phyloP scores from a whole-genome alignment of 2,797 vertebrate genomes.

The Coregonus sp. region DNA sequence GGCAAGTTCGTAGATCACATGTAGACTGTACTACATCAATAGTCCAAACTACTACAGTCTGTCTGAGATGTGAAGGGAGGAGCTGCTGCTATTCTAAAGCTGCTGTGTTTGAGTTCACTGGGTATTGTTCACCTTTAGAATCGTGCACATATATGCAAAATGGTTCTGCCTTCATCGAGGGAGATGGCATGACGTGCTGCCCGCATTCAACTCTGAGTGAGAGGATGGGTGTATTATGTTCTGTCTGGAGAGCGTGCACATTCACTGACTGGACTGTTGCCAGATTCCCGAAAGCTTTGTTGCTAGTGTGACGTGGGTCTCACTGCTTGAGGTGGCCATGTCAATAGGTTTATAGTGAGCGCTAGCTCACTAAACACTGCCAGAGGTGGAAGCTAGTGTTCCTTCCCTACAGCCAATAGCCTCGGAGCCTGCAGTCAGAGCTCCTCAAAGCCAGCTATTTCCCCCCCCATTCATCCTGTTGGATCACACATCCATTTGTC shows the following conservation, averaged over 20 bases:
- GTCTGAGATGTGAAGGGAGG: neutral
- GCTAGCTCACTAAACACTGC: neutral
- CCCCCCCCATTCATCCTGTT: constrained; percentile 38
- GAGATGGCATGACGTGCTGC: neutral
- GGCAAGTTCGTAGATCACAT: neutral
- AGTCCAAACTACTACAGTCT: neutral
- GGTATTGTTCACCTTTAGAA: constrained; percentile 3
- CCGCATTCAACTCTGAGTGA: constrained; percentile 4
- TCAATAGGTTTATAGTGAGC: neutral
- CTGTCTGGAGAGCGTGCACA: constrained; percentile 35
- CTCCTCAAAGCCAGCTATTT: constrained; percentile 37
- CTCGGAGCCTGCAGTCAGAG: constrained; percentile 5
- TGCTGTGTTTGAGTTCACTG: neutral
- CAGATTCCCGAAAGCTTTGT: neutral
- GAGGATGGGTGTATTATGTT: neutral
- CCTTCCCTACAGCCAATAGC: constrained; percentile 11
- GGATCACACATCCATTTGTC: constrained; percentile 36
- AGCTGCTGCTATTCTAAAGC: neutral
- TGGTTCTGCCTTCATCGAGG: constrained; percentile 7
- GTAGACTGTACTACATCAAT: neutral
- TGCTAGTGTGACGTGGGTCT: neutral
- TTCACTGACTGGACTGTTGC: neutral
- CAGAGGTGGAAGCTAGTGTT: neutral
- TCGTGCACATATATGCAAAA: constrained; percentile 40
- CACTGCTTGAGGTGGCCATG: constrained; percentile 26